Percentiles rank a stretch among this genome's conserved stretches.
Evolutionary conservation across 2,113 vertebrate species (phyloP).

Genomic region (Oryzias javanicus): DNA sequence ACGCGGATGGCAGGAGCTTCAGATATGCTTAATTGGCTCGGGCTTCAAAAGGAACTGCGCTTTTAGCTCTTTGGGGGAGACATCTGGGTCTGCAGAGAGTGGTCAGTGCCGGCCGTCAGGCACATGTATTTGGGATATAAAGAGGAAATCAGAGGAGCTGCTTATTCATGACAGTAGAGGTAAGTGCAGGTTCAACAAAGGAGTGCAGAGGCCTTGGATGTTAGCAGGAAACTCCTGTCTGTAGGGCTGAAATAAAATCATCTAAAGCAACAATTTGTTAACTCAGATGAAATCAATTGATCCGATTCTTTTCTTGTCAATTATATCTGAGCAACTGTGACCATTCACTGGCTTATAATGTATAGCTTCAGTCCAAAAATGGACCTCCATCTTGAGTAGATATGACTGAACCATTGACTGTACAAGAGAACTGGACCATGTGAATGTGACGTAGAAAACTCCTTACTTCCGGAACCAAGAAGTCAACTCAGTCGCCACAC

Average conservation of each 20-base stretch:
- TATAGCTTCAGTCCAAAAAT: no score
- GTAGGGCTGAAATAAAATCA: background rate
- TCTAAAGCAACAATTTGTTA: no score
- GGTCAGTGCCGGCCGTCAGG: background rate
- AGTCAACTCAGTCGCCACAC: no score
- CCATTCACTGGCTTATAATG: no score
- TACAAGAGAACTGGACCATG: no score
- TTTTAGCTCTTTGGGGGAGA: background rate
- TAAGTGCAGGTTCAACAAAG: background rate
- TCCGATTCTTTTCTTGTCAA: no score
- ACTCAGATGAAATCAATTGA: no score
- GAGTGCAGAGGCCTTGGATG: background rate
- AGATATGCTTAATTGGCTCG: background rate
- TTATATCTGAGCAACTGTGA: no score
- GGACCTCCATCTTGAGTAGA: no score
- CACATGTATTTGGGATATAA: background rate
- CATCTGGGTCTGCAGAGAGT: background rate
- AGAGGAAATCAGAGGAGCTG: background rate
- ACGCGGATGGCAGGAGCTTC: slow-evolving; percentile 2
- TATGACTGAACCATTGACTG: no score
- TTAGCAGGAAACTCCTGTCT: background rate
- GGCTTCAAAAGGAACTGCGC: slow-evolving; percentile 1
- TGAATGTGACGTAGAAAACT: no score
- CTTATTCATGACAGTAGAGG: slow-evolving; percentile 2
- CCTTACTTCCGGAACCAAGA: no score